Evolutionary conservation across 2,113 vertebrate species (phyloP).

Genomic region (Upupa epops): DNA sequence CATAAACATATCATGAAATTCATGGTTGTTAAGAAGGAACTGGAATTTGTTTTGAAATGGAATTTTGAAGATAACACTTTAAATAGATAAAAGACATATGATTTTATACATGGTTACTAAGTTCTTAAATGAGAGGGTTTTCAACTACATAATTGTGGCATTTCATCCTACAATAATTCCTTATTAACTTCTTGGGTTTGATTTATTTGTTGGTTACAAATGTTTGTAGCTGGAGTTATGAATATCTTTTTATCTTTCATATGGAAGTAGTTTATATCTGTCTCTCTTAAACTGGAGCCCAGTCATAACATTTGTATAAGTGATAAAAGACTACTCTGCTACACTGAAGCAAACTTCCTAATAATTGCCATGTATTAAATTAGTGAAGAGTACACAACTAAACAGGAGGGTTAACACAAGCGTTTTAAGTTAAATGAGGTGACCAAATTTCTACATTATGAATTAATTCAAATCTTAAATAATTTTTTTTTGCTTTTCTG

Average conservation of each 20-base stretch:
- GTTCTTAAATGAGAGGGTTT: neutral
- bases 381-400: neutral
- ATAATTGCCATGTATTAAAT: neutral
- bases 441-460: neutral
- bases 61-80: neutral
- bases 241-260: neutral
- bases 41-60: neutral
- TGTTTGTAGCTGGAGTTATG: neutral
- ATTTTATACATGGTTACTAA: neutral
- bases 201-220: neutral
- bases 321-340: neutral
- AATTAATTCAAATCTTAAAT: neutral
- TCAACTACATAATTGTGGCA: neutral
- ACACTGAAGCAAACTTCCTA: neutral
- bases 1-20: neutral
- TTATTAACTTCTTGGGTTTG: neutral
- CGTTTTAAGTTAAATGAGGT: neutral
- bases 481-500: neutral
- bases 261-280: neutral
- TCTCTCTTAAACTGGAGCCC: neutral
- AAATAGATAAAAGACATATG: neutral
- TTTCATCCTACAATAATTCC: neutral
- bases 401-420: neutral
- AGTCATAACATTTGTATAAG: neutral
- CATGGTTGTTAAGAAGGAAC: neutral